Evolutionary conservation across 1,140 invertebrate genomes (phyloP).

Genomic region (Sarcophaga peregrina): DNA sequence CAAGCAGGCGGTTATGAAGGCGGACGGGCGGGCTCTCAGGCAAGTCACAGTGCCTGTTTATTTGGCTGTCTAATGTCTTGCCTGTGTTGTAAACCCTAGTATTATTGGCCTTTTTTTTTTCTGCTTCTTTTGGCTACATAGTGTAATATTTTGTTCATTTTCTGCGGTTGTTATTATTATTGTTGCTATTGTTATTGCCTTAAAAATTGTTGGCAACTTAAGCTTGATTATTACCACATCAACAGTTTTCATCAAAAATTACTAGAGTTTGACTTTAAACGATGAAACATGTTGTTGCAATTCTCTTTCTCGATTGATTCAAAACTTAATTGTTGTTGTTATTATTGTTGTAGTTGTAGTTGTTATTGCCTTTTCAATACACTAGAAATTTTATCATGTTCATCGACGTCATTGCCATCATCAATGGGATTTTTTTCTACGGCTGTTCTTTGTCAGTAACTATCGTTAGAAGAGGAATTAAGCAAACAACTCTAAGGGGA

Average conservation of each 20-base stretch:
- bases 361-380: constrained; percentile 1
- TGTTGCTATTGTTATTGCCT: background rate
- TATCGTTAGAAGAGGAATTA: too few species aligned
- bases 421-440: background rate
- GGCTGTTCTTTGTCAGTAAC: background rate
- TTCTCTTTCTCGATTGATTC: background rate
- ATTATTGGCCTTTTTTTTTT: too few species aligned
- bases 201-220: background rate
- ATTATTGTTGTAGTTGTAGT: background rate
- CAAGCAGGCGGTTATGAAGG: too few species aligned
- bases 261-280: background rate
- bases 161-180: background rate
- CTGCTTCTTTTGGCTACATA: background rate
- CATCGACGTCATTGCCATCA: constrained; percentile 31
- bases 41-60: background rate
- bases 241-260: constrained; percentile 33
- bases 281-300: background rate
- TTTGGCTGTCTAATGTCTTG: constrained; percentile 1
- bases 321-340: background rate
- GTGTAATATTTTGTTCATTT: background rate
- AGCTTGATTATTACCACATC: constrained; percentile 35
- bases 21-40: too few species aligned
- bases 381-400: constrained; percentile 27
- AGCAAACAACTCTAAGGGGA: too few species aligned
- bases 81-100: background rate